A percentile compares a stretch with the other conserved stretches of the same genome.
Conservation (phyloP, 1,140 invertebrate genomes). For the Rhagoletis zephyria region DNA sequence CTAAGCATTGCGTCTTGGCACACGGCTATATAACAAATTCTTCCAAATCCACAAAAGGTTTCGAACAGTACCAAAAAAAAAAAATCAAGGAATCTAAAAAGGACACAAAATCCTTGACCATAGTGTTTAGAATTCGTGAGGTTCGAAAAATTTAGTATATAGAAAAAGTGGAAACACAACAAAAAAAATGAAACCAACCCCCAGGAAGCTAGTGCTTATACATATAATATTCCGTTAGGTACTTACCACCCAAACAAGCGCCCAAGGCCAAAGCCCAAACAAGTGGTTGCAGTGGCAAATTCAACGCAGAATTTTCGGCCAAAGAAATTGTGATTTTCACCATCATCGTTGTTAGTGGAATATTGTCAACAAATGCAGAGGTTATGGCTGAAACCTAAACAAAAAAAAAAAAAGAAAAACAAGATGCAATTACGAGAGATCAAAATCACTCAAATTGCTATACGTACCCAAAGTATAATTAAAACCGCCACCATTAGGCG, state of each 20-base stretch:
- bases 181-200: too few relatives aligned
- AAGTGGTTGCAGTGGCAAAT: constrained; percentile 79
- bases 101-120: too few relatives aligned
- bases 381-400: constrained; percentile 78
- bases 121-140: too few relatives aligned
- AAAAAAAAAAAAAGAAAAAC: neutral
- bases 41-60: too few relatives aligned
- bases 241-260: constrained; percentile 83
- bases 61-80: too few relatives aligned
- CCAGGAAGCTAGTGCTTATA: too few relatives aligned
- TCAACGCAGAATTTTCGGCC: constrained; percentile 75
- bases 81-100: too few relatives aligned
- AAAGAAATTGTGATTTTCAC: constrained; percentile 79
- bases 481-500: constrained; percentile 79
- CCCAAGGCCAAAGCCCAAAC: constrained; percentile 84
- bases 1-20: too few relatives aligned
- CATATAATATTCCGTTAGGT: neutral
- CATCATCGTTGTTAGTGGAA: constrained; percentile 87
- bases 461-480: constrained; percentile 79
- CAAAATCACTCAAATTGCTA: neutral
- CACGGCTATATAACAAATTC: too few relatives aligned
- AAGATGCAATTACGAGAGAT: neutral
- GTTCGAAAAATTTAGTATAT: too few relatives aligned
- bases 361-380: constrained; percentile 84
- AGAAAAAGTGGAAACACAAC: too few relatives aligned